A percentile compares a stretch with the other conserved stretches of the same genome.
These are phyloP conservation scores for Sebastes ruberrimus DNA, from an alignment of 2,797 vertebrate genomes.

Conservation along the genomic window DNA sequence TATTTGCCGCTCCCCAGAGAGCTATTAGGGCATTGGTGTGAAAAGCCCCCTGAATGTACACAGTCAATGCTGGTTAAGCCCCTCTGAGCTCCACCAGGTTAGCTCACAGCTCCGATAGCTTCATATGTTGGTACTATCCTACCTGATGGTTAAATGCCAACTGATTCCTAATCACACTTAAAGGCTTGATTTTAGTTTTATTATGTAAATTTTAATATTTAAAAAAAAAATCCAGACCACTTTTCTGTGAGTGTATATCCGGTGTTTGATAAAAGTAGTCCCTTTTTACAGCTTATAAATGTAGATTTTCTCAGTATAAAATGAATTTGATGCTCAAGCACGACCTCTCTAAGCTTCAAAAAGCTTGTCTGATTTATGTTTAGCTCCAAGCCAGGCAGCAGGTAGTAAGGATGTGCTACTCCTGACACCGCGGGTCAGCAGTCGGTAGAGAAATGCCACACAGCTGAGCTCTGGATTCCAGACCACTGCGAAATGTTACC, in stretches of 20 bases:
- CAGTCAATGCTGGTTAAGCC: constrained; percentile 64
- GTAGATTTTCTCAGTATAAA: neutral
- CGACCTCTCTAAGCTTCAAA: constrained; percentile 24
- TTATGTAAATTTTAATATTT: neutral
- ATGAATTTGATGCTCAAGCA: neutral
- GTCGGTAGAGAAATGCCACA: constrained; percentile 85
- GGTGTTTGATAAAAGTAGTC: neutral
- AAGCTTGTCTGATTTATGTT: constrained; percentile 58
- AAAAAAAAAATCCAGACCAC: neutral
- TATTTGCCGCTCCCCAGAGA: constrained; percentile 79
- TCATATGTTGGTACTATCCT: neutral
- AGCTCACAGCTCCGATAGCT: constrained; percentile 15
- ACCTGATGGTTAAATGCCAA: neutral
- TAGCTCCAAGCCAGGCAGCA: constrained; percentile 73
- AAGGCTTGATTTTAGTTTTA: neutral
- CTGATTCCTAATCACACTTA: neutral
- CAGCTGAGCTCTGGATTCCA: constrained; percentile 77
- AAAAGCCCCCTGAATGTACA: constrained; percentile 77
- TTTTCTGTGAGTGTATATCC: neutral
- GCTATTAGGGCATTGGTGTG: constrained; percentile 79
- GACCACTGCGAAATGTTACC: constrained; percentile 81
- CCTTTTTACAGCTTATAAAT: neutral
- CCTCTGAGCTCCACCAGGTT: constrained; percentile 49
- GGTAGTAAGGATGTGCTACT: constrained; percentile 80
- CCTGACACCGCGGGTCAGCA: constrained; percentile 75